These are phyloP conservation scores for Theretra japonica DNA, from an alignment of 2,888 invertebrate species.

Conservation along the genomic window DNA sequence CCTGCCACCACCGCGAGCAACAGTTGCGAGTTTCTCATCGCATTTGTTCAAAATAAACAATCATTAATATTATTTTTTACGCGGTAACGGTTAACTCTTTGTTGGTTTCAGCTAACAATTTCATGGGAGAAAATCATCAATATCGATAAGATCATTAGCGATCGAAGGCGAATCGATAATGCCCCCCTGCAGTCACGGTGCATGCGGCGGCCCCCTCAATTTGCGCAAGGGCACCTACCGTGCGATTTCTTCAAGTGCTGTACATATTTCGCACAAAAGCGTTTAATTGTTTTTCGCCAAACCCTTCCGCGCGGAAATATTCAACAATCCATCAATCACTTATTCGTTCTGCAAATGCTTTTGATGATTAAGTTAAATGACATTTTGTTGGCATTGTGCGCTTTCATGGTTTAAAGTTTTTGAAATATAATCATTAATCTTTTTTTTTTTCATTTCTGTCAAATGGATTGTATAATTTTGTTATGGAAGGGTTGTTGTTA, in stretches of 20 bases:
- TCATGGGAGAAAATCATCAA: conserved; percentile 51
- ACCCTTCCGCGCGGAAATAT: conserved; percentile 65
- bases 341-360: conserved; percentile 69
- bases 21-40: conserved; percentile 5
- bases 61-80: conserved; percentile 36
- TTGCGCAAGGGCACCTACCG: conserved; percentile 52
- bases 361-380: conserved; percentile 51
- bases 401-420: conserved; percentile 38
- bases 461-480: conserved; percentile 3
- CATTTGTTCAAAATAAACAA: conserved; percentile 30
- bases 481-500: not conserved
- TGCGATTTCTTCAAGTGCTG: conserved; percentile 57
- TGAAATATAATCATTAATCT: conserved; percentile 59
- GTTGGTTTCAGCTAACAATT: conserved; percentile 53
- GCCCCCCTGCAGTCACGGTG: conserved; percentile 61
- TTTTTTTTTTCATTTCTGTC: conserved; percentile 3
- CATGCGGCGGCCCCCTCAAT: conserved; percentile 56
- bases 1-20: conserved; percentile 33
- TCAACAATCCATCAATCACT: conserved; percentile 72
- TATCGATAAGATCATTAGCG: conserved; percentile 78
- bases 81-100: conserved; percentile 67
- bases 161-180: conserved; percentile 64
- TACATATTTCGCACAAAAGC: conserved; percentile 65
- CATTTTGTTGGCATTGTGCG: conserved; percentile 47
- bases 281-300: conserved; percentile 72